Base-by-base conservation (phyloP, 2,888 invertebrate genomes). In the Caenorhabditis sp. region DNA sequence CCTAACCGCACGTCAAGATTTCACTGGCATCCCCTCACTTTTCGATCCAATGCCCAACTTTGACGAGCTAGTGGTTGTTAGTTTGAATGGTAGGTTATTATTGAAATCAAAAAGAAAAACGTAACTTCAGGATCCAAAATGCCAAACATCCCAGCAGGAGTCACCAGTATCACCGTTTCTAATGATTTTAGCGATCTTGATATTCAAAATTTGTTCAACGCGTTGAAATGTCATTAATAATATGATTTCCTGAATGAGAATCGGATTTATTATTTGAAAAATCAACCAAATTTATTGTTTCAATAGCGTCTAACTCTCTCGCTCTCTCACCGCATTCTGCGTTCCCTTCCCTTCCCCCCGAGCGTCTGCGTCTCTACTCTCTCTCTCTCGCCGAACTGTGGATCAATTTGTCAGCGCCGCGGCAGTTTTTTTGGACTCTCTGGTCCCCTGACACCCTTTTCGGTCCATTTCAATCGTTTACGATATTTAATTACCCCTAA, bases 191-290 rank as follows among this genome's bases (percentile, higher is more conserved):
- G 15, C 37, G 28, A 44, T 9, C 1, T n/a, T 5, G 80, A 80
- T 35, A n/a, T 56, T 20, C 26, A 68, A 15, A 62, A 72, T 1
- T 11, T 80, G 6, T 11, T 68, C 4, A 79, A 61, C n/a, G 61
- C 53, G 11, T n/a, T 80, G 6, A 67, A 72, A 50, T 80, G 80
- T 40, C 80, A 80, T 62, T 80, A 18, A 71, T 9, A n/a, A 18
- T 58, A 44, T 15, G 20, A 47, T 47, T 24, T n/a, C n/a, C n/a
- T n/a, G n/a, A n/a, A 44, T 58, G 15, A 58, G 15, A 40, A 40
- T 9, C 24, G 22, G 24, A 24, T 51, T 51, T 24, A 18, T 51
- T 50, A 22, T 6, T 1, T 22, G 8, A n/a, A 53, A 24, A 62
- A n/a, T n/a, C n/a, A n/a, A n/a, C n/a, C n/a, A n/a, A n/a, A n/a